Base-by-base conservation (phyloP, 2,113 vertebrate species). In the Spilogale gracilis region DNA sequence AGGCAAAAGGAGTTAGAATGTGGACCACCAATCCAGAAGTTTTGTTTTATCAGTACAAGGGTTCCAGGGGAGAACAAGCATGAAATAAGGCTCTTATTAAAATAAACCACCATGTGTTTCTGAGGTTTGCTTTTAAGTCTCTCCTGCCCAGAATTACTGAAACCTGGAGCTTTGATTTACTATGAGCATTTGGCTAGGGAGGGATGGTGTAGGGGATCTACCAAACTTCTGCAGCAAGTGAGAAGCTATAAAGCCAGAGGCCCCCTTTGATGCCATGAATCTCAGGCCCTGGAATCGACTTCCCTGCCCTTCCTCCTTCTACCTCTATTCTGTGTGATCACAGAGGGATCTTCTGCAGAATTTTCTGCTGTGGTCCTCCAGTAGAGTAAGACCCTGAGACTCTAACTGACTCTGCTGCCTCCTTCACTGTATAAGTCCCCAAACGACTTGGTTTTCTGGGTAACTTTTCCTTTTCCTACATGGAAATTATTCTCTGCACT, bases 1-100 rank as follows among this genome's bases (percentile, higher is more conserved):
- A 38, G 38, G 6, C 6, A 0, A 48, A 69, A n/a, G 43, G n/a
- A 65, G 4, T 73, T 65, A n/a, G 12, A 6, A 1, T 11, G 0
- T 2, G 0, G 2, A 17, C 32, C 56, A 23, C 8, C 38, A 3
- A 13, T 13, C 18, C 58, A 84, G 43, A 74, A 61, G 43, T 30
- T 32, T 73, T 79, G 60, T 12, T 76, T 78, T 11, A n/a, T 32
- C 25, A 65, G 48, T 2, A 18, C 38, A 4, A 0, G 2, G 27
- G 74, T 21, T 71, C 25, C 32, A 45, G 11, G 0, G 4, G 11
- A 71, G 3, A 61, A 1, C 21, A 94, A 61, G 27, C 27, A 56
- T 14, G 6, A 58, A 74, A 38, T 16, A 27, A 38, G 18, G 43
- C 10, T 11, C 6, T 90, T 38, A 27, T 60, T 61, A 45, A 80